Evolutionary conservation across 1,140 invertebrate genomes (phyloP).

Genomic region (Gerris buenoi): DNA sequence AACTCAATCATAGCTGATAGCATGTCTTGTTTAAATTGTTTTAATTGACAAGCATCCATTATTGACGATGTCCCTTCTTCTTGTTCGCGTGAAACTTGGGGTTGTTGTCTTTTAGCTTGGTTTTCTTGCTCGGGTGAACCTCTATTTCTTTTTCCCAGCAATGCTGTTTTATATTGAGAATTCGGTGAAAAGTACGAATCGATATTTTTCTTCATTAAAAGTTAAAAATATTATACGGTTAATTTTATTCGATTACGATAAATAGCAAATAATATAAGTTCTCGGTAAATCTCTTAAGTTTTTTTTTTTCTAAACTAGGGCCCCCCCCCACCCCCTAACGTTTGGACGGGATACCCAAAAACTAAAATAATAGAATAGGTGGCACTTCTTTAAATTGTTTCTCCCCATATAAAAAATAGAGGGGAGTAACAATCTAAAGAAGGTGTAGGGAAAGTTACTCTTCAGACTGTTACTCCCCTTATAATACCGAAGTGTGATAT

Average conservation of each 20-base stretch:
- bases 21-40: not conserved
- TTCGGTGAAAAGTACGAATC: constrained; percentile 1
- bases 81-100: not conserved
- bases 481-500: no score
- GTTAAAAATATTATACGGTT: not conserved
- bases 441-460: no score
- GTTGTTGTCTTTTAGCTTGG: constrained; percentile 1
- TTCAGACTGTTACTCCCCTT: no score
- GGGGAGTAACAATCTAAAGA: no score
- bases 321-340: no score
- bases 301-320: no score
- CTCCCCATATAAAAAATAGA: no score
- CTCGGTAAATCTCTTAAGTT: no score
- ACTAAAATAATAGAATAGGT: no score
- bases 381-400: no score
- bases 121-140: not conserved
- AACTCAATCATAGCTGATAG: not conserved
- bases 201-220: constrained; percentile 1
- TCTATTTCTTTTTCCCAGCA: constrained; percentile 1
- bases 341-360: no score
- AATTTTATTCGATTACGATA: not conserved
- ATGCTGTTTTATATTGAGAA: not conserved
- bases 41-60: not conserved
- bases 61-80: constrained; percentile 1
- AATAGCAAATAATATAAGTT: no score